phyloP scores from a whole-genome alignment of 2,113 vertebrate species.

The Emydura subglobosa region DNA sequence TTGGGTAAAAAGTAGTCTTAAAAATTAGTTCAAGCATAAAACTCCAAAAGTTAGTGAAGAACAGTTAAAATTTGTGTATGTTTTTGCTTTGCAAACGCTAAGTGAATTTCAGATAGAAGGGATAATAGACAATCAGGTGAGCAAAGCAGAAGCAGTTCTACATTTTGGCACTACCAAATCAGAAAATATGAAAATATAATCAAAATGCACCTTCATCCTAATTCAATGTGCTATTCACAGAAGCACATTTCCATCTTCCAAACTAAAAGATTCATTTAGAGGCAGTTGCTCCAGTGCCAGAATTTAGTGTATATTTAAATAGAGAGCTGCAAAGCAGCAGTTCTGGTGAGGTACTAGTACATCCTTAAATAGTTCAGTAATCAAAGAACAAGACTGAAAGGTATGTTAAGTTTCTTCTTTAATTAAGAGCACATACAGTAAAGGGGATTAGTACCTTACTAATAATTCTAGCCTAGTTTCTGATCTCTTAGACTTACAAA shows the following conservation, averaged over 20 bases:
- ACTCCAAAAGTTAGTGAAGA: neutral
- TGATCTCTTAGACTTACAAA: neutral
- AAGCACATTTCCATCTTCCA: neutral
- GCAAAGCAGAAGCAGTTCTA: neutral
- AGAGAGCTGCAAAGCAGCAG: neutral
- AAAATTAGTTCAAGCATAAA: neutral
- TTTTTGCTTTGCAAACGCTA: neutral
- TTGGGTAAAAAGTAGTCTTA: neutral
- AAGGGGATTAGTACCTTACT: neutral
- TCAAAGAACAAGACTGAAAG: neutral
- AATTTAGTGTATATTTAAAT: neutral
- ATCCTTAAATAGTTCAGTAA: neutral
- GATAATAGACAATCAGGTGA: neutral
- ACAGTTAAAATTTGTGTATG: neutral
- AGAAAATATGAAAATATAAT: neutral
- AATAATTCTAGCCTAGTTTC: neutral
- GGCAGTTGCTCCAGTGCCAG: neutral
- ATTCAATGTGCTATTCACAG: rapidly evolving
- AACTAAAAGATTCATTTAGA: neutral
- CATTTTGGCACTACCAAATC: neutral
- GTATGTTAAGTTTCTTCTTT: neutral
- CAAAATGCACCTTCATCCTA: neutral
- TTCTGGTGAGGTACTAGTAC: neutral
- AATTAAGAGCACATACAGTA: neutral
- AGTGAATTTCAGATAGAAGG: neutral